Conservation (phyloP, 2,888 invertebrate species). For the Sylvicola fuscatus region DNA sequence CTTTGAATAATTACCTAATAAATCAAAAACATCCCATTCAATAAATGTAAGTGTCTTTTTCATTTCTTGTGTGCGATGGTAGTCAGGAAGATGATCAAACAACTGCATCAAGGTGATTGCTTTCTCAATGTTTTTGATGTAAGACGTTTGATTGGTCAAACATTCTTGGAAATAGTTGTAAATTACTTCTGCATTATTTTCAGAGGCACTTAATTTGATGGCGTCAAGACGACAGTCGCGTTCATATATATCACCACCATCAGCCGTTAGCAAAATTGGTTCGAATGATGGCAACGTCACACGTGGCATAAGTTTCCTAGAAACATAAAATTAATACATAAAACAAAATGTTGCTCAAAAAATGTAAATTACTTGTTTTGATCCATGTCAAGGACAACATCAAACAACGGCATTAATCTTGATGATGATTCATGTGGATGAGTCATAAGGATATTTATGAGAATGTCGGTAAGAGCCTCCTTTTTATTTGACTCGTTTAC, state of each 20-base stretch:
- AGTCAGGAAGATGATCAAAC: background rate
- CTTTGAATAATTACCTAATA: background rate
- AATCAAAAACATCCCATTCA: background rate
- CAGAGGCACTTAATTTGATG: background rate
- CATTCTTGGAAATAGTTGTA: background rate
- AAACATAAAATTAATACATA: background rate
- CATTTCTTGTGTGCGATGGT: background rate
- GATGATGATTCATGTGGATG: slow-evolving; percentile 1
- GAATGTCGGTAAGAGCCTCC: background rate
- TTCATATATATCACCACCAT: slow-evolving; percentile 1
- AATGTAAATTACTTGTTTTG: background rate
- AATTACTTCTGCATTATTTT: background rate
- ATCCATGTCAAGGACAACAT: background rate
- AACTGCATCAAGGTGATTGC: background rate
- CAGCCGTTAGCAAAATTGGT: background rate
- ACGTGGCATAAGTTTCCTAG: background rate
- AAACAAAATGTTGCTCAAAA: no score
- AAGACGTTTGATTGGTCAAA: background rate
- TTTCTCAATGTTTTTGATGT: slow-evolving; percentile 1
- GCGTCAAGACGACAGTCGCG: background rate
- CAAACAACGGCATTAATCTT: slow-evolving; percentile 1
- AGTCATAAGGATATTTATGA: background rate
- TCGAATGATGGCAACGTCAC: background rate
- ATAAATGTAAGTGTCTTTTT: background rate
- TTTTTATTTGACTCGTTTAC: background rate